These are phyloP conservation scores for human (Homo sapiens) DNA, from an alignment of 2,113 vertebrate genomes.

Conservation along the genomic window GRCh38 chrX:41786501-41787000, in stretches of 20 bases:
- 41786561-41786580: not conserved
- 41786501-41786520: no score
- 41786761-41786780: not conserved
- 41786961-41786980: slow-evolving; percentile 31
- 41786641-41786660: not conserved
- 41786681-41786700: slow-evolving; percentile 40
- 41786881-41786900: not conserved
- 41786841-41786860: not conserved
- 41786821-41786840: slow-evolving; percentile 44
- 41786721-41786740: slow-evolving; percentile 33
- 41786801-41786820: slow-evolving; percentile 27
- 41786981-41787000: not conserved
- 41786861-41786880: not conserved
- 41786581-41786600: not conserved
- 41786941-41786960: not conserved
- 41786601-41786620: slow-evolving; percentile 16
- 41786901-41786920: not conserved
- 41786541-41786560: slow-evolving; percentile 50
- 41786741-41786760: slow-evolving; percentile 24
- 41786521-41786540: not conserved
- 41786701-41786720: slow-evolving; percentile 13
- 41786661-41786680: slow-evolving; percentile 8
- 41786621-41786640: not conserved
- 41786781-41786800: slow-evolving; percentile 16
- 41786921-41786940: slow-evolving; percentile 36